Percentiles rank a stretch among this genome's conserved stretches.
phyloP scores from a whole-genome alignment of 1,140 invertebrate genomes.

The Agrypnia vestita region DNA sequence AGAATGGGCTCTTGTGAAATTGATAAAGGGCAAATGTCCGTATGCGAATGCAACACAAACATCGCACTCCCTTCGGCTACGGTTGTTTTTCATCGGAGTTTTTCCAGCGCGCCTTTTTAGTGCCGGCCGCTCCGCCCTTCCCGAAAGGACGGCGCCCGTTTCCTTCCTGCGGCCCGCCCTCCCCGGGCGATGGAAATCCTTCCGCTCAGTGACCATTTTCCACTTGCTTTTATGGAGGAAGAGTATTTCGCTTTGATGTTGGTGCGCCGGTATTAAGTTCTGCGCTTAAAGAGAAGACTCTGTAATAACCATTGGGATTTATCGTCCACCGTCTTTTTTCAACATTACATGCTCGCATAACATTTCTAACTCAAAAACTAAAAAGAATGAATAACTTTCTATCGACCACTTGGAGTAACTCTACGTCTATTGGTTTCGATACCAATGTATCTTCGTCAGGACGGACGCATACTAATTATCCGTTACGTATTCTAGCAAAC shows the following conservation, averaged over 20 bases:
- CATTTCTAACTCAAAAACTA: too few species aligned
- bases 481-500: too few species aligned
- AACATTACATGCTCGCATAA: too few species aligned
- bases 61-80: conserved; percentile 5
- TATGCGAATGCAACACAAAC: conserved; percentile 31
- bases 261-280: conserved; percentile 20
- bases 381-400: too few species aligned
- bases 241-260: conserved; percentile 41
- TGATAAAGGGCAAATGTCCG: conserved; percentile 8
- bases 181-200: conserved; percentile 27
- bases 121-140: conserved; percentile 33
- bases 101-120: conserved; percentile 39
- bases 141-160: conserved; percentile 39
- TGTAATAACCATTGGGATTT: conserved; percentile 29
- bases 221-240: conserved; percentile 42
- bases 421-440: too few species aligned
- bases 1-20: background rate
- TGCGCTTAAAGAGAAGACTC: conserved; percentile 35
- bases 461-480: too few species aligned
- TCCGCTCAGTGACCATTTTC: conserved; percentile 41
- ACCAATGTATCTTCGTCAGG: too few species aligned
- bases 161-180: conserved; percentile 27
- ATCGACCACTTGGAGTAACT: too few species aligned
- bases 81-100: conserved; percentile 18
- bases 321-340: conserved; percentile 10